phyloP scores from a whole-genome alignment of 2,888 invertebrate species.

The Drosophila affinis region DNA sequence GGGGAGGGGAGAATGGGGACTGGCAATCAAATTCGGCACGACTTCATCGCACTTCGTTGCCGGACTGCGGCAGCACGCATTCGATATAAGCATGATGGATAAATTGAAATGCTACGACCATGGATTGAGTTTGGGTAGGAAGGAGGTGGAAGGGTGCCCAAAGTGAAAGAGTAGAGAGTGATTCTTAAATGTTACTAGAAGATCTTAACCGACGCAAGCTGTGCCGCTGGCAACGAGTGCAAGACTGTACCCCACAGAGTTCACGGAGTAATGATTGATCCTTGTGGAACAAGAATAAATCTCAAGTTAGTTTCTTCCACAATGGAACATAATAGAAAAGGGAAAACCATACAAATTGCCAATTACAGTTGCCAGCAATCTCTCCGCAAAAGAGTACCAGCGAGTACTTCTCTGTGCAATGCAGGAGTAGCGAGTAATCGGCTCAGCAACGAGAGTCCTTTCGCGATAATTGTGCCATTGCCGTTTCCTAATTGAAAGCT shows the following conservation, averaged over 20 bases:
- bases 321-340: background rate
- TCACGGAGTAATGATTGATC: no score
- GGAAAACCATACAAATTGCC: background rate
- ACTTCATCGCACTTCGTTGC: constrained; percentile 30
- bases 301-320: background rate
- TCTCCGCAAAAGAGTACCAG: background rate
- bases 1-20: background rate
- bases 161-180: background rate
- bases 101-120: constrained; percentile 6
- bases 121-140: background rate
- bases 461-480: constrained; percentile 11
- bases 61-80: constrained; percentile 42
- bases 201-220: no score
- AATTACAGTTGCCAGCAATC: background rate
- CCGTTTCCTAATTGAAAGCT: constrained; percentile 65
- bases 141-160: no score
- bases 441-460: background rate
- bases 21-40: constrained; percentile 42
- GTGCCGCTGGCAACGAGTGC: no score
- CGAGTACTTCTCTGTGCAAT: no score
- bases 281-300: no score
- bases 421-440: background rate
- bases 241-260: no score
- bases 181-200: background rate
- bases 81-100: constrained; percentile 23